Conservation (phyloP, 1,140 invertebrate genomes). For the Trachymyrmex cornetzi region DNA sequence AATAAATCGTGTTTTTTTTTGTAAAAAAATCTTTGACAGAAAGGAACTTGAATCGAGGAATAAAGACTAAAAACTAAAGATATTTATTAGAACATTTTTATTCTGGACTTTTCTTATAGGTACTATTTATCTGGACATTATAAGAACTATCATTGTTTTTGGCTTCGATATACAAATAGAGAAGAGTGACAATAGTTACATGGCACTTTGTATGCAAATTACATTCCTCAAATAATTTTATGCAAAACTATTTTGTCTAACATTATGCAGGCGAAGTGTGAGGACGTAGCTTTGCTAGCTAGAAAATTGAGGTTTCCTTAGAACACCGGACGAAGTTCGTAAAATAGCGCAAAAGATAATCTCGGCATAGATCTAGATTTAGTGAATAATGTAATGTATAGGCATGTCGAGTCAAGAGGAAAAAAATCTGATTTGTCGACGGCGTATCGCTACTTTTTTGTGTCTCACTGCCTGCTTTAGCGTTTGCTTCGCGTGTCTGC, state of each 20-base stretch:
- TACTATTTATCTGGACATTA: neutral
- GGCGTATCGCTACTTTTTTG: conserved; percentile 42
- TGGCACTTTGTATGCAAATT: conserved; percentile 37
- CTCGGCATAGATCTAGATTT: conserved; percentile 11
- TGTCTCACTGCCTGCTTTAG: conserved; percentile 50
- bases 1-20: too few species aligned
- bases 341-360: conserved; percentile 48
- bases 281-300: neutral
- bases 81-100: too few species aligned
- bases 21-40: too few species aligned
- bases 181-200: neutral
- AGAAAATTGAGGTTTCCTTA: conserved; percentile 8
- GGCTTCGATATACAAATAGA: conserved; percentile 7
- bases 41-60: too few species aligned
- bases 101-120: neutral
- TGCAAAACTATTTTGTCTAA: conserved; percentile 35
- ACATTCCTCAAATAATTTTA: conserved; percentile 22
- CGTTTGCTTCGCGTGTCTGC: conserved; percentile 72
- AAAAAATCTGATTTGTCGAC: conserved; percentile 52
- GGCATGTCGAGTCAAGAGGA: neutral
- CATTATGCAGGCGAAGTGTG: conserved; percentile 15
- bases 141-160: neutral
- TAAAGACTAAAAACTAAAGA: too few species aligned
- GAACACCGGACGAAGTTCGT: neutral
- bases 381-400: conserved; percentile 10